Conservation (phyloP, 2,113 vertebrate genomes). For the Oreochromis niloticus region DNA sequence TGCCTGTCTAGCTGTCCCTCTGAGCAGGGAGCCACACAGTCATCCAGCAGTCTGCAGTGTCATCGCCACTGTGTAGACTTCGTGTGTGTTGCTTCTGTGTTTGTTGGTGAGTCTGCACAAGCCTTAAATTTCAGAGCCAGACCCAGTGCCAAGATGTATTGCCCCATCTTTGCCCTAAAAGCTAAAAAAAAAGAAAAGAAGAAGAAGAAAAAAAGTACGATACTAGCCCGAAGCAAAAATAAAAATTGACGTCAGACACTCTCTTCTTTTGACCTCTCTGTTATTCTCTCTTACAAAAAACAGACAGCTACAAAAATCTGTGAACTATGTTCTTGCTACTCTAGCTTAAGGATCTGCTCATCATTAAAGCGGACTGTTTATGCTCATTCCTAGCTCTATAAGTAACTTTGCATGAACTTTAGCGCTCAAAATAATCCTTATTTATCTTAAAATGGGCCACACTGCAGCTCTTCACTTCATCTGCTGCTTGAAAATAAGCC, state of each 20-base stretch:
- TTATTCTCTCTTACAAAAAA: background rate
- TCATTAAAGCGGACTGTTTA: background rate
- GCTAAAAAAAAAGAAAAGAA: background rate
- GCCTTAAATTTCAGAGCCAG: background rate
- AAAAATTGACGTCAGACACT: background rate
- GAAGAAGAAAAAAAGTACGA: background rate
- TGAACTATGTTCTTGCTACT: background rate
- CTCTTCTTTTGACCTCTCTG: background rate
- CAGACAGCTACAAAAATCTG: background rate
- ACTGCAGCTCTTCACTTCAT: background rate
- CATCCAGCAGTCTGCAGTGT: background rate
- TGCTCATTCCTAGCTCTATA: background rate
- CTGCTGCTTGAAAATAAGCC: background rate
- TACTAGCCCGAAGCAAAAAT: background rate
- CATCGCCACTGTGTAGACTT: background rate
- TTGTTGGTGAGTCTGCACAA: background rate
- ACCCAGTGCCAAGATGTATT: background rate
- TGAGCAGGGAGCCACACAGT: slow-evolving; percentile 1
- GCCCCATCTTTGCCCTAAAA: background rate
- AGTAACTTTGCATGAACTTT: background rate
- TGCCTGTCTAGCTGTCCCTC: slow-evolving; percentile 27
- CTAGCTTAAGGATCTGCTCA: background rate
- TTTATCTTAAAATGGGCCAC: background rate
- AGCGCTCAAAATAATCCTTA: background rate
- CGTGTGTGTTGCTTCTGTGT: background rate